These are phyloP conservation scores for Dendrophyllia cribrosa DNA, from an alignment of 64 coral and sea anemone species.

Conservation along the genomic window DNA sequence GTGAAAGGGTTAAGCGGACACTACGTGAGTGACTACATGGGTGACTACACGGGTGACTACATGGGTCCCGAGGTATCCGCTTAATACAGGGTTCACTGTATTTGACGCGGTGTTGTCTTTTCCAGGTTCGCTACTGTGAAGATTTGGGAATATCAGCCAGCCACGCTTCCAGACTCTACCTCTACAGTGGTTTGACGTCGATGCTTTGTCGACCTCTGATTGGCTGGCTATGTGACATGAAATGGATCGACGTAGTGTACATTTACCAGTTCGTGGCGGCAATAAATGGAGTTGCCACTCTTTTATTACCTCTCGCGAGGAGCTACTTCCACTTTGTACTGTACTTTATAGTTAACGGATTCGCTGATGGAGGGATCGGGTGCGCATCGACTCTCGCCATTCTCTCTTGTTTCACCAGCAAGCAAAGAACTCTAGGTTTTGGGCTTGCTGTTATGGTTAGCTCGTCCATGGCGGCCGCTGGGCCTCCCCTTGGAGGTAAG, in stretches of 20 bases:
- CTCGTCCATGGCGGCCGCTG: neutral
- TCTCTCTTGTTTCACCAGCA: conserved; percentile 17
- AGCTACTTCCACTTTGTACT: conserved; percentile 17
- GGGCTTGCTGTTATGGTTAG: conserved; percentile 10
- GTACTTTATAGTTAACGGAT: conserved; percentile 39
- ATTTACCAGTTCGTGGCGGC: conserved; percentile 9
- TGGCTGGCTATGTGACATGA: conserved; percentile 33
- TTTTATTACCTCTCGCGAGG: conserved; percentile 10
- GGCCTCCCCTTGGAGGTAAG: conserved; percentile 19
- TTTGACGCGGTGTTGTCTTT: neutral
- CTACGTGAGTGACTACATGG: too few species aligned
- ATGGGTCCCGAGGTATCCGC: too few species aligned
- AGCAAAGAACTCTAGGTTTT: neutral
- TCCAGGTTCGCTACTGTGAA: conserved; percentile 41
- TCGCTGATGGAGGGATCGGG: conserved; percentile 23
- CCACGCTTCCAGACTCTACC: conserved; percentile 10
- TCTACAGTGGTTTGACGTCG: conserved; percentile 33
- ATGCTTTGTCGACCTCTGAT: conserved; percentile 16
- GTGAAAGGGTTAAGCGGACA: too few species aligned
- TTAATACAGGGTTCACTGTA: too few species aligned
- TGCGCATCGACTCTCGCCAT: conserved; percentile 12
- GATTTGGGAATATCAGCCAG: conserved; percentile 9
- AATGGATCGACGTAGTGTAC: neutral
- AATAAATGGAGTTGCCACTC: conserved; percentile 31
- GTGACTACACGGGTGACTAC: too few species aligned